Base-by-base conservation (phyloP, 30 jellyfish, hydroid and myxozoan genomes). In the Turritopsis rubra region DNA sequence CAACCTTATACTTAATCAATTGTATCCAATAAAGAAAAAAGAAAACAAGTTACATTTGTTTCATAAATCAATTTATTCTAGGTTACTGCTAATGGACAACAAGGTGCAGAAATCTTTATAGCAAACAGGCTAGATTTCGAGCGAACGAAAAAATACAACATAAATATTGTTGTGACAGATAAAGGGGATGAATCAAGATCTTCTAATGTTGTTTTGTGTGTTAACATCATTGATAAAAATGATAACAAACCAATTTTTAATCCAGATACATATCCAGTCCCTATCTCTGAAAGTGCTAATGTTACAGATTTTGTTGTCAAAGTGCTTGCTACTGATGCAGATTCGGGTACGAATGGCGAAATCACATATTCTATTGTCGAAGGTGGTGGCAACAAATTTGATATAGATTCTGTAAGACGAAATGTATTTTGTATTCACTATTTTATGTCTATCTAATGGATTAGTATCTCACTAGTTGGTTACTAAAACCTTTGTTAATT, bases 241-340 rank as follows among this genome's bases (percentile, higher is more conserved):
- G 30, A 68, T 22, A 68, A 68, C 77, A 68, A 27, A 19, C 77
- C 77, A 7, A 71, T 25, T 17, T 82, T 82, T 82, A 18, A 21
- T 13, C 53, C 53, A 71, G 70, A 21, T 0, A 24, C 28, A 24
- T 82, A 65, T 52, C 28, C 66, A 29, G 28, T 71, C 24, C 29
- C 74, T 24, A 18, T 82, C 41, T 65, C 77, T 1, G 88, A 82
- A 82, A 70, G 72, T 66, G 72, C 88, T 26, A 5, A 72, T 13
- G 76, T 82, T 16, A 52, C 52, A 13, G 52, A 29, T 16, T 65
- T 82, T 25, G 86, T 82, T 26, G 21, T 71, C 9, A 65, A 28
- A 41, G 82, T 82, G n/a, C 26, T 26, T 4, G 88, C 85, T 1
- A 71, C 83, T 66, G 88, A 82, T 82, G 83, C 24, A 13, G 88